Evolutionary conservation across 2,113 vertebrate genomes (phyloP).

Genomic region (Phycodurus eques): DNA sequence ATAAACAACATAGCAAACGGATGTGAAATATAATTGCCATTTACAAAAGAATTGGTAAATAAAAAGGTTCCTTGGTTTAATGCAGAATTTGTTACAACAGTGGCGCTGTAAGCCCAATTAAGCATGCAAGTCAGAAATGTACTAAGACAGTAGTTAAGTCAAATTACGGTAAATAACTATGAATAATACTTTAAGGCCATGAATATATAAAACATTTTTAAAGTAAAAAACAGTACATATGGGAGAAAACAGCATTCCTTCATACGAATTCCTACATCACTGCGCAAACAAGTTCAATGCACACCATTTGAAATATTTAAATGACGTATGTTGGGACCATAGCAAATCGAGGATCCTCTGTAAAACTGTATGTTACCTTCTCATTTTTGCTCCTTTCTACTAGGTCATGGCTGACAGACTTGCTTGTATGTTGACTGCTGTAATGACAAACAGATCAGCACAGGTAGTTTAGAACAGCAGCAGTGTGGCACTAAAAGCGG

Average conservation of each 20-base stretch:
- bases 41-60: not conserved
- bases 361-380: conserved; percentile 58
- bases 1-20: not conserved
- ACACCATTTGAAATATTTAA: not conserved
- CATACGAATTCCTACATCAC: no score
- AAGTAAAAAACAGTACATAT: no score
- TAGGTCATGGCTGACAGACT: conserved; percentile 77
- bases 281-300: no score
- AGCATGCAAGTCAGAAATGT: no score
- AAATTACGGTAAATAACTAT: no score
- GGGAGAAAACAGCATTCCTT: no score
- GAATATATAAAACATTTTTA: no score
- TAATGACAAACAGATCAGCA: conserved; percentile 41
- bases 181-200: no score
- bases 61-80: no score
- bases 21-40: not conserved
- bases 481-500: not conserved
- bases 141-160: no score
- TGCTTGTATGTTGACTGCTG: conserved; percentile 71
- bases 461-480: not conserved
- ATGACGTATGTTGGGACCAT: not conserved
- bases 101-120: no score
- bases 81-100: no score
- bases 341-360: not conserved
- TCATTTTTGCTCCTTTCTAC: conserved; percentile 76